phyloP scores from a whole-genome alignment of 2,888 invertebrate species.

The Drosophila longiperda region DNA sequence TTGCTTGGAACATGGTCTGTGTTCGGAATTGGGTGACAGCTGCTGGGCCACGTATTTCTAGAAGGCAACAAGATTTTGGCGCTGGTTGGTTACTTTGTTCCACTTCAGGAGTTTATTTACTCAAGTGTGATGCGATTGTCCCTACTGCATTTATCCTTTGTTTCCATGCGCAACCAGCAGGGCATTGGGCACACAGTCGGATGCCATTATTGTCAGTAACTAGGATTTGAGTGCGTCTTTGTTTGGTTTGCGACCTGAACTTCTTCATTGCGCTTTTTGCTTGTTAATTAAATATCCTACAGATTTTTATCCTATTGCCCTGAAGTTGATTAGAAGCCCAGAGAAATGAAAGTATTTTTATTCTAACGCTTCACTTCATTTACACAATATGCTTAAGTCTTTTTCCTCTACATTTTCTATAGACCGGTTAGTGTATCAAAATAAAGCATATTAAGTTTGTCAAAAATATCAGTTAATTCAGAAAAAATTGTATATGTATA shows the following conservation, averaged over 20 bases:
- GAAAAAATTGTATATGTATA: neutral
- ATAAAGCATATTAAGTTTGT: neutral
- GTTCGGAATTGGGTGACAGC: neutral
- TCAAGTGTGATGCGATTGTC: slow-evolving; percentile 80
- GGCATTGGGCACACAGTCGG: slow-evolving; percentile 32
- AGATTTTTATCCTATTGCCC: slow-evolving; percentile 54
- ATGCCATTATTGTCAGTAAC: slow-evolving; percentile 19
- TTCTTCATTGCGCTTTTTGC: slow-evolving; percentile 25
- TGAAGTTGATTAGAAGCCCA: slow-evolving; percentile 48
- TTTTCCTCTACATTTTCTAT: neutral
- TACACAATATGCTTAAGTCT: slow-evolving; percentile 31
- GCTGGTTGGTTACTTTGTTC: slow-evolving; percentile 50
- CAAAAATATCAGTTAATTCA: neutral
- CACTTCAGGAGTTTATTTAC: slow-evolving; percentile 79
- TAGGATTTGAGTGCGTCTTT: slow-evolving; percentile 7
- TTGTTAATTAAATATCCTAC: slow-evolving; percentile 67
- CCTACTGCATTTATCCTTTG: slow-evolving; percentile 73
- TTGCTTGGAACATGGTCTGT: neutral
- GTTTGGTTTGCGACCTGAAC: slow-evolving; percentile 11
- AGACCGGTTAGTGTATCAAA: neutral
- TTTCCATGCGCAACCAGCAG: slow-evolving; percentile 48
- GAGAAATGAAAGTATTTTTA: neutral
- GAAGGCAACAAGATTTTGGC: slow-evolving; percentile 48
- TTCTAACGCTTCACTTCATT: slow-evolving; percentile 46
- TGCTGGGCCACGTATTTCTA: slow-evolving; percentile 21